These are phyloP conservation scores for Plectrocnemia conspersa DNA, from an alignment of 1,140 invertebrate species.

Conservation along the genomic window DNA sequence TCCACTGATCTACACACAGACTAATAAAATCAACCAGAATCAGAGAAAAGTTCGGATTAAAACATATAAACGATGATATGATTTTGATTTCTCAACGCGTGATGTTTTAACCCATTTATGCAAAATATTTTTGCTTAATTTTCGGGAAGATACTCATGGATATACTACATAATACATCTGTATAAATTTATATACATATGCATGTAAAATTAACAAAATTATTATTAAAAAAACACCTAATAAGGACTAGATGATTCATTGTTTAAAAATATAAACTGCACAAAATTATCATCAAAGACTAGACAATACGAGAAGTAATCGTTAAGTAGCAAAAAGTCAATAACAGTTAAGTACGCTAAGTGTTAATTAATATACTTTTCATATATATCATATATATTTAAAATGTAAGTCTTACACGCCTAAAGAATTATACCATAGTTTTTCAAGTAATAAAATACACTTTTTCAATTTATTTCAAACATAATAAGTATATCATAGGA, in stretches of 20 bases:
- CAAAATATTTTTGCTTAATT: no score
- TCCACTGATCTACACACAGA: constrained; percentile 27
- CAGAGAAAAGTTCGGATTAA: no score
- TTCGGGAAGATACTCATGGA: no score
- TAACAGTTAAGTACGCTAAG: constrained; percentile 29
- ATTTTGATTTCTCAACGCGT: no score
- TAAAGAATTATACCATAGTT: constrained; percentile 34
- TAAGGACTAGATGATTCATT: constrained; percentile 19
- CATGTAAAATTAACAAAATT: constrained; percentile 11
- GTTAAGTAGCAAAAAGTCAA: constrained; percentile 18
- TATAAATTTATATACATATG: background rate
- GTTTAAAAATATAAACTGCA: constrained; percentile 12
- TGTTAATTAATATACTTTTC: no score
- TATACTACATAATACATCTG: background rate
- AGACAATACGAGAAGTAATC: constrained; percentile 15
- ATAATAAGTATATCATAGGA: constrained; percentile 34
- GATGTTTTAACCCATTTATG: no score
- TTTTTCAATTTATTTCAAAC: constrained; percentile 35
- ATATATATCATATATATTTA: no score
- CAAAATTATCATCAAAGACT: constrained; percentile 23
- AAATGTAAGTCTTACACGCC: constrained; percentile 25
- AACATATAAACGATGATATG: no score
- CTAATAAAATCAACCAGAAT: constrained; percentile 5
- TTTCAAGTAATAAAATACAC: constrained; percentile 36
- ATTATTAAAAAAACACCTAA: no score